Conservation (phyloP, 1,140 invertebrate species). For the Drosophila triauraria region DNA sequence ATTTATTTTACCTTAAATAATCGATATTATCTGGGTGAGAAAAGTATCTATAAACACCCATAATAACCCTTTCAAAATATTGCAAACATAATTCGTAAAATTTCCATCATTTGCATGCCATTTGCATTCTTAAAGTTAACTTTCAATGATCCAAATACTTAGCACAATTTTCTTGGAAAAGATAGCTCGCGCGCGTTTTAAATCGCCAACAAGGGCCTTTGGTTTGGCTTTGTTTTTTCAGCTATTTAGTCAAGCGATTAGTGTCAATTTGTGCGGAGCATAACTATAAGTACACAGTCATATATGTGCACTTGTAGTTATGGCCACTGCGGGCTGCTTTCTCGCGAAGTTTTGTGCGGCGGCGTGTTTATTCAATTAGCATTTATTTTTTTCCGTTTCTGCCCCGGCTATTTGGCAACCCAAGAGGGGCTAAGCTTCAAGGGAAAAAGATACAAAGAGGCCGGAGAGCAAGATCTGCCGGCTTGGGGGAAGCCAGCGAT, state of each 20-base stretch:
- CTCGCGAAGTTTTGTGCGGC: slow-evolving; percentile 60
- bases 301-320: slow-evolving; percentile 34
- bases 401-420: slow-evolving; percentile 45
- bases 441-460: not conserved
- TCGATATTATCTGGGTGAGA: no score
- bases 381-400: slow-evolving; percentile 40
- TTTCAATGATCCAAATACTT: slow-evolving; percentile 39
- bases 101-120: slow-evolving; percentile 25
- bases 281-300: slow-evolving; percentile 46
- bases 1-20: no score
- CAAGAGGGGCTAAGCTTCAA: slow-evolving; percentile 8
- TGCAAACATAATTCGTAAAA: not conserved
- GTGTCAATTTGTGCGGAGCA: slow-evolving; percentile 68
- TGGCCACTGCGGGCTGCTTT: slow-evolving; percentile 52
- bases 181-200: slow-evolving; percentile 8
- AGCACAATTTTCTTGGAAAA: slow-evolving; percentile 37
- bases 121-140: slow-evolving; percentile 27
- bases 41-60: no score
- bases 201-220: slow-evolving; percentile 12
- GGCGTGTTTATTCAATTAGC: slow-evolving; percentile 82
- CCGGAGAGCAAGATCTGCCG: slow-evolving; percentile 5
- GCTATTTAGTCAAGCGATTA: slow-evolving; percentile 52
- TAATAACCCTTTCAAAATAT: not conserved
- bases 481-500: slow-evolving; percentile 43
- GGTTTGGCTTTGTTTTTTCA: slow-evolving; percentile 24